Base-by-base conservation (phyloP, 2,888 invertebrate genomes). In the Empis stercorea region DNA sequence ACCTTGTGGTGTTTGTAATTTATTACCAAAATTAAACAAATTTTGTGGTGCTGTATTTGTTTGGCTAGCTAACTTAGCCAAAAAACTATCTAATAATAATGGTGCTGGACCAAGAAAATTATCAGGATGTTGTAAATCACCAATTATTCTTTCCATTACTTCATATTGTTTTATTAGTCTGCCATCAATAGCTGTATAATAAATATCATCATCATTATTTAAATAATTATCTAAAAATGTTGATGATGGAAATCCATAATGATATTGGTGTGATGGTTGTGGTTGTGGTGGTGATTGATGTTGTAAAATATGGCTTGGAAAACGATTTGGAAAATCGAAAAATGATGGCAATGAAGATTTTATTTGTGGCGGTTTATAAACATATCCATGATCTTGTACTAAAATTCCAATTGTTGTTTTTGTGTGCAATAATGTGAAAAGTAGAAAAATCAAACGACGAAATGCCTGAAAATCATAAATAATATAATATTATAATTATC, bases 81-180 rank as follows among this genome's bases (percentile, higher is more conserved):
- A 60, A 30, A 55, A 55, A 38, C 52, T 57, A 16, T 61, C 60
- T 10, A 63, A 55, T 1, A 50, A 20, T 48, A 63, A 61, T 5
- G 54, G 50, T 2, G 52, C 38, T 23, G 32, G 13, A 10, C 30
- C 2, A 20, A 66, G 53, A 52, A 62, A 67, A 6, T 64, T 62
- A 3, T 55, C 53, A 1, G 57, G 58, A 4, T 50, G 53, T 32
- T 65, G 61, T 42, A 66, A 60, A 38, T 70, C 70, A 46, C 66
- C 67, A 46, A 63, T 63, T 30, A 66, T 64, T 30, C 63, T 56
- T 53, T 69, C 69, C 43, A 66, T 59, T 23, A 69, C 69, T n/a
- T 64, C 61, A 45, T 70, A 70, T 48, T 69, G 69, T 49, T 68
- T 68, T 44, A 70, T 47, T 44, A 63, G 58, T 3, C 69, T 61